Conservation (phyloP, 2,113 vertebrate species). For the Ptilorrhoa leucosticta region DNA sequence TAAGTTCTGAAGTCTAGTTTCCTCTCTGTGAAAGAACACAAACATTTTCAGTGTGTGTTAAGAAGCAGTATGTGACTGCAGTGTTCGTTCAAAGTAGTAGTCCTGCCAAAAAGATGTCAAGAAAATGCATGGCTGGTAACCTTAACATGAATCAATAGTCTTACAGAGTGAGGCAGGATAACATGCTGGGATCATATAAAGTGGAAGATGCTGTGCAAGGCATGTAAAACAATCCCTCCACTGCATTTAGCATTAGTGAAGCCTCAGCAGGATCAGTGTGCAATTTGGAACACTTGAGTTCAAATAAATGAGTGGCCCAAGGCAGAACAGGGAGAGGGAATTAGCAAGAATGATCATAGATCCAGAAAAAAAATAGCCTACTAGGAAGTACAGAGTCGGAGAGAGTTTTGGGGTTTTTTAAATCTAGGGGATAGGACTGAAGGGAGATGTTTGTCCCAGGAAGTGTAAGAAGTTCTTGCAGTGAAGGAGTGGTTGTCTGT, state of each 20-base stretch:
- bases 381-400: background rate
- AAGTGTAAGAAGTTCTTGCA: background rate
- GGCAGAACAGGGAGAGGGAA: background rate
- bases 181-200: background rate
- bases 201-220: background rate
- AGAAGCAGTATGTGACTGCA: background rate
- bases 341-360: background rate
- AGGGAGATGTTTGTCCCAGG: background rate
- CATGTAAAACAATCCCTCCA: background rate
- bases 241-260: background rate
- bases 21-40: background rate
- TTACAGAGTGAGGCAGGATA: background rate
- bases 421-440: background rate
- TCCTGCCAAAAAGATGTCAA: background rate
- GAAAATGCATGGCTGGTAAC: background rate
- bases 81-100: rapidly evolving
- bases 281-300: background rate
- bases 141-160: background rate
- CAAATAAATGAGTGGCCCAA: background rate
- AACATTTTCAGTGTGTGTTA: background rate
- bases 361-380: background rate
- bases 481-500: background rate
- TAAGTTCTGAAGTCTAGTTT: background rate
- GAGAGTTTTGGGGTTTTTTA: background rate
- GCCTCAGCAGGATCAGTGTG: background rate